These are phyloP conservation scores for Eupithecia pulchellata DNA, from an alignment of 2,888 invertebrate genomes.

Conservation along the genomic window DNA sequence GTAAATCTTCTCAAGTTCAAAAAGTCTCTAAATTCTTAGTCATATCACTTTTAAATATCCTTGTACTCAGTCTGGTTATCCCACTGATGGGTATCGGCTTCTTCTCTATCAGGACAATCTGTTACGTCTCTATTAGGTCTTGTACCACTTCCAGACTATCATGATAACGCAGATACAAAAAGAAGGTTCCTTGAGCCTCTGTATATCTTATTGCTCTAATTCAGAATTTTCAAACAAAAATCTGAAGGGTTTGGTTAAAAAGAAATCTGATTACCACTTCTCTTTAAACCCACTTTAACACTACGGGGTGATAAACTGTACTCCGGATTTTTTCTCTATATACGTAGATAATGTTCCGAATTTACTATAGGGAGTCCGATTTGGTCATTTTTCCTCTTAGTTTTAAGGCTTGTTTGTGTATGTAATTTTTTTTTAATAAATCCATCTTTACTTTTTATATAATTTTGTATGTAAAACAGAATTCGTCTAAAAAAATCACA, in stretches of 20 bases:
- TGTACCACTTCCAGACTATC: background rate
- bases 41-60: too few relatives aligned
- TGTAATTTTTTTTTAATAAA: too few relatives aligned
- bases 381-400: too few relatives aligned
- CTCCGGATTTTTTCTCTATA: too few relatives aligned
- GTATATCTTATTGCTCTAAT: background rate
- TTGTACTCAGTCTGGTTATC: background rate
- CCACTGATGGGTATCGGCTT: background rate
- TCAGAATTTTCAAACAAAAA: background rate
- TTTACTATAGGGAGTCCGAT: too few relatives aligned
- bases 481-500: background rate
- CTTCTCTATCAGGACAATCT: background rate
- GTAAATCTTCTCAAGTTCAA: too few relatives aligned
- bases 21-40: too few relatives aligned
- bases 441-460: too few relatives aligned
- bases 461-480: background rate
- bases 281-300: background rate
- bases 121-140: background rate
- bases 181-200: background rate
- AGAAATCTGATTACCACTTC: background rate
- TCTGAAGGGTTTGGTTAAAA: background rate
- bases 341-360: too few relatives aligned
- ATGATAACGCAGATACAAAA: background rate
- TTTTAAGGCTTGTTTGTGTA: too few relatives aligned
- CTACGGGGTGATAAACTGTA: background rate